phyloP scores from a whole-genome alignment of 2,888 invertebrate species.

The Drosophila tripunctata region DNA sequence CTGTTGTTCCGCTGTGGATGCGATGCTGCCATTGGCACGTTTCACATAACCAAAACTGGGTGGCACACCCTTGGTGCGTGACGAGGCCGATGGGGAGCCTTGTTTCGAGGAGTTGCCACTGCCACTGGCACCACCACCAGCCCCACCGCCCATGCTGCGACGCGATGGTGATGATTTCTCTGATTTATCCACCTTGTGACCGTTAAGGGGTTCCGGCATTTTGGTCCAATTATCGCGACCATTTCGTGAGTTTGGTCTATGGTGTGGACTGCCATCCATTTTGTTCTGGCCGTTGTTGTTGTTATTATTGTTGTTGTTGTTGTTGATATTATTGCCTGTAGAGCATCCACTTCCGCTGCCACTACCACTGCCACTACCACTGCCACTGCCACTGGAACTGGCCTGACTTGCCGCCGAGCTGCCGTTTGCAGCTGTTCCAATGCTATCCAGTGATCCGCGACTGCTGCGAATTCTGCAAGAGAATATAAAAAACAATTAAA shows the following conservation, averaged over 20 bases:
- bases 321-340: constrained; percentile 45
- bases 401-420: constrained; percentile 82
- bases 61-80: constrained; percentile 90
- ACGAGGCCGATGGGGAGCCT: constrained; percentile 78
- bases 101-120: constrained; percentile 77
- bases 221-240: constrained; percentile 84
- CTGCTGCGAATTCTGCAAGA: constrained; percentile 83
- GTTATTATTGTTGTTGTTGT: constrained; percentile 49
- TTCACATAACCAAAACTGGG: constrained; percentile 94
- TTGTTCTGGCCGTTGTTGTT: constrained; percentile 42
- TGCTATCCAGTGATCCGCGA: constrained; percentile 84
- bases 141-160: constrained; percentile 82
- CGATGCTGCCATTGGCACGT: constrained; percentile 87
- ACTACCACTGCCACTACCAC: constrained; percentile 44
- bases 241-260: constrained; percentile 78
- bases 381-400: constrained; percentile 73
- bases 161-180: constrained; percentile 84
- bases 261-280: constrained; percentile 71
- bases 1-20: constrained; percentile 84
- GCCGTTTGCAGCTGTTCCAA: constrained; percentile 82
- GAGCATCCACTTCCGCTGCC: constrained; percentile 48
- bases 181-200: constrained; percentile 82
- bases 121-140: constrained; percentile 83
- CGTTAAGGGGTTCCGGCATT: constrained; percentile 83
- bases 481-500: neutral